Evolutionary conservation across 2,113 vertebrate species (phyloP), one percentile per base, ranked within the genome.

Genomic region (Toxotes chatareus): DNA sequence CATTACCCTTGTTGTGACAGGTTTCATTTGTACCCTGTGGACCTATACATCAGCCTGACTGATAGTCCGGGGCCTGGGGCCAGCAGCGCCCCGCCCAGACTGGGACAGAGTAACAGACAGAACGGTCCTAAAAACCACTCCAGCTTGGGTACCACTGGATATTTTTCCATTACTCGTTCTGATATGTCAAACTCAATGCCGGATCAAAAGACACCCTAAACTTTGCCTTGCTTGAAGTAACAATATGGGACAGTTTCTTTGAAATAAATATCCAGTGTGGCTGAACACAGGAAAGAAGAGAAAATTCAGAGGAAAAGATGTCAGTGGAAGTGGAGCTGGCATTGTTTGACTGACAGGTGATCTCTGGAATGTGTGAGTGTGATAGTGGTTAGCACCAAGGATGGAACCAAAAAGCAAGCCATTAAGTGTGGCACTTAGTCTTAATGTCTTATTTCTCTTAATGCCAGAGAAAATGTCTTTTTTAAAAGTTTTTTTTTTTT

Each of bases 1-100:
- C 91, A 92, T 92, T 93, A 93, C 92, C 94, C 93, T 95, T 94
- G 93, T 95, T 94, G 92, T 94, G 94, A 93, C 93, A 94, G 93
- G 89, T 93, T 94, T 95, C 93, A 94, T 90, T 92, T 91, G 88
- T 90, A 89, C 91, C 91, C 91, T 85, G 83, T 90, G 88, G 89
- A 93, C 88, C 91, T 91, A 93, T 94, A 90, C 91, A 92, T 95
- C 92, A 93, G 85, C 72, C 86, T 93, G 89, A 94, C 68, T 93
- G 88, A 94, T 94, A 92, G 89, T 86, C 67, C 59, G 40, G 81
- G 89, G 89, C 89, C 87, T n/a, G 80, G 83, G 91, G 89, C 90
- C 89, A 93, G 74, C 51, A 1, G 60, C 40, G 89, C 82, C 83
- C 88, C 89, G 63, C 91, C 91, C 78, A 90, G 46, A 64, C 56